Base-by-base conservation (phyloP, 2,113 vertebrate genomes). In the Megaceryle torquata region DNA sequence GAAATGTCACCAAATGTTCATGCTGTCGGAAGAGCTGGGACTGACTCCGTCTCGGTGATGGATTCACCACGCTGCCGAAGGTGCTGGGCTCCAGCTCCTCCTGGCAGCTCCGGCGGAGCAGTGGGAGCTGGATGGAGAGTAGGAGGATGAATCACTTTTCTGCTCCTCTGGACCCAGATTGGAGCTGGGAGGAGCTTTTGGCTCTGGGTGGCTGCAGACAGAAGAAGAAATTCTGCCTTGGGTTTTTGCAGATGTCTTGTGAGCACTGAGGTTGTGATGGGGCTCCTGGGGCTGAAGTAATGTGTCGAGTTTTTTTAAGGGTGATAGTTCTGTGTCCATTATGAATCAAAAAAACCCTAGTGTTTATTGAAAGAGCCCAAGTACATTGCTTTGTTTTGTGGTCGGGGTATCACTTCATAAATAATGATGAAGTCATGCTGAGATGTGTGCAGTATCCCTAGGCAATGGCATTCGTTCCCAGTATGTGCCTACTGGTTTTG, bases 1-100 rank as follows among this genome's bases (percentile, higher is more conserved):
- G 88, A 94, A 93, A 96, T 94, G 92, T 93, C 94, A 96, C 95
- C 95, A 95, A 91, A 82, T 96, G 95, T 87, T 95, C 78, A 6
- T 48, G 0, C 14, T n/a, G 77, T 15, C 0, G 59, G 89, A 28
- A 53, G 85, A 11, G 81, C 11, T 48, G 64, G 84, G 80, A 77
- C 82, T 10, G 81, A 17, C 69, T 96, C 79, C 39, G 82, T 26
- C 78, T 53, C 0, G 1, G 1, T 46, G 81, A 65, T 28, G 59
- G 89, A 28, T 65, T 7, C 69, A 33, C 64, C 29, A 1, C 0
- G 37, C 76, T 93, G 93, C 93, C 76, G 64, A 46, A 83, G 95
- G 89, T 90, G 91, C 54, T 88, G 83, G 90, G 94, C 33, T 94
- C 57, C 0, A 1, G 24, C 25, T 88, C 24, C 53, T 89, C 35